These are phyloP conservation scores for Pluvialis apricaria DNA, from an alignment of 2,113 vertebrate species.

Conservation along the genomic window DNA sequence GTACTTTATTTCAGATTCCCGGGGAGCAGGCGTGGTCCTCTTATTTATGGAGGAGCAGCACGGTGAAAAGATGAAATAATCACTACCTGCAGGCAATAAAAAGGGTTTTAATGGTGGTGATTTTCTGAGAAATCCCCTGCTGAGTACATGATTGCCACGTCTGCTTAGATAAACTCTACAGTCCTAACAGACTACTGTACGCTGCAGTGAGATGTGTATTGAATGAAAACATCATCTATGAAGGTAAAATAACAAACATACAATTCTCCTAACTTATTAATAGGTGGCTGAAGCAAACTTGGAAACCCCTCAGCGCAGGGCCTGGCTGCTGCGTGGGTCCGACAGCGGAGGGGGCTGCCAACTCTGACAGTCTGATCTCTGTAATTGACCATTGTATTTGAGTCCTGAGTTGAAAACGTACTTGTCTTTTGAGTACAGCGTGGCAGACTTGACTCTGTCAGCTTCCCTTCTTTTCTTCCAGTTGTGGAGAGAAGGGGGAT, in stretches of 20 bases:
- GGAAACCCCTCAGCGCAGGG: background rate
- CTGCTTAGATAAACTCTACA: background rate
- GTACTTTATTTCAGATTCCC: background rate
- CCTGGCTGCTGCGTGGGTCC: background rate
- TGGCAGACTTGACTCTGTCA: fast-evolving
- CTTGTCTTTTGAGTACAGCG: background rate
- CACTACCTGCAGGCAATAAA: background rate
- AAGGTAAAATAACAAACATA: background rate
- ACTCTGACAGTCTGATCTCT: background rate
- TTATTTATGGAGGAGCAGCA: background rate
- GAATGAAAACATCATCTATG: background rate
- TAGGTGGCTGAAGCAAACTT: background rate
- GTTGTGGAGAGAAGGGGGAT: background rate
- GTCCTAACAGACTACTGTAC: background rate
- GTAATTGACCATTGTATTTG: background rate
- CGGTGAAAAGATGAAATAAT: background rate
- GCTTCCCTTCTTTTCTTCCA: background rate
- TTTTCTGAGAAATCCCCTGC: background rate
- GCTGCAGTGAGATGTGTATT: background rate
- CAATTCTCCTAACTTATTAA: background rate
- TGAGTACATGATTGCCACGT: background rate
- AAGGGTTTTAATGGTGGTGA: background rate
- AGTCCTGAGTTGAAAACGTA: background rate
- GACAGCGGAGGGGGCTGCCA: fast-evolving
- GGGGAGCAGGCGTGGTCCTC: background rate